Percentiles rank a stretch among this genome's conserved stretches.
Conservation (phyloP, 2,888 invertebrate species). For the Caenorhabditis zanzibari region DNA sequence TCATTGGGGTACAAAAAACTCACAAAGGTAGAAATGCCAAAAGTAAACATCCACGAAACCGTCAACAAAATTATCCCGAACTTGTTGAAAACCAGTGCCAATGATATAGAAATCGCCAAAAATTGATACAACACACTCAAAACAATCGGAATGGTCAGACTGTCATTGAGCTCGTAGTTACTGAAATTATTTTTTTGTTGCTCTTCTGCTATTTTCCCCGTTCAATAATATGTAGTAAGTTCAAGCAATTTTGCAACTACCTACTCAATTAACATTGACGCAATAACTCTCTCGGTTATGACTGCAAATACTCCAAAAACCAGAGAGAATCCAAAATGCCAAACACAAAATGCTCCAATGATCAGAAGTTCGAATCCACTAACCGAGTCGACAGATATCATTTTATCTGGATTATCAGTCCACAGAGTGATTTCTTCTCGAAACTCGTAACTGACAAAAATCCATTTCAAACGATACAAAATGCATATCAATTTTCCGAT, state of each 20-base stretch:
- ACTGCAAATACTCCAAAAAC: constrained; percentile 16
- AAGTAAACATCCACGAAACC: background rate
- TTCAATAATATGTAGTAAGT: background rate
- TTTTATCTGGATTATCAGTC: constrained; percentile 23
- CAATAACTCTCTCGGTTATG: constrained; percentile 13
- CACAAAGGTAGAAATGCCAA: background rate
- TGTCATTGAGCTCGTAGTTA: constrained; percentile 30
- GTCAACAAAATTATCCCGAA: constrained; percentile 1
- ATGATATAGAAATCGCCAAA: background rate
- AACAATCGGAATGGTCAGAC: constrained; percentile 11
- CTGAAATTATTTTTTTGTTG: constrained; percentile 7
- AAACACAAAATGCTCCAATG: constrained; percentile 12
- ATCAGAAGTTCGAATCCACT: constrained; percentile 5
- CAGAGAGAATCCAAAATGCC: constrained; percentile 37
- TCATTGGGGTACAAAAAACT: background rate
- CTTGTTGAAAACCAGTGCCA: constrained; percentile 2
- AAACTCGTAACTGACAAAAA: background rate
- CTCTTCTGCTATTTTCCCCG: no score
- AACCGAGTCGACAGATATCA: background rate
- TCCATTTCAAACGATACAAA: constrained; percentile 11
- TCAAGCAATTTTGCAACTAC: background rate
- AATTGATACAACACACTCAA: constrained; percentile 5
- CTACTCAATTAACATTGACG: constrained; percentile 41
- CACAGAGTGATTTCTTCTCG: constrained; percentile 7
- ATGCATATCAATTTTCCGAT: constrained; percentile 23